Percentiles rank a stretch among this genome's conserved stretches.
Evolutionary conservation across 2,797 vertebrate species (phyloP).

Genomic region (Propithecus deckenii): DNA sequence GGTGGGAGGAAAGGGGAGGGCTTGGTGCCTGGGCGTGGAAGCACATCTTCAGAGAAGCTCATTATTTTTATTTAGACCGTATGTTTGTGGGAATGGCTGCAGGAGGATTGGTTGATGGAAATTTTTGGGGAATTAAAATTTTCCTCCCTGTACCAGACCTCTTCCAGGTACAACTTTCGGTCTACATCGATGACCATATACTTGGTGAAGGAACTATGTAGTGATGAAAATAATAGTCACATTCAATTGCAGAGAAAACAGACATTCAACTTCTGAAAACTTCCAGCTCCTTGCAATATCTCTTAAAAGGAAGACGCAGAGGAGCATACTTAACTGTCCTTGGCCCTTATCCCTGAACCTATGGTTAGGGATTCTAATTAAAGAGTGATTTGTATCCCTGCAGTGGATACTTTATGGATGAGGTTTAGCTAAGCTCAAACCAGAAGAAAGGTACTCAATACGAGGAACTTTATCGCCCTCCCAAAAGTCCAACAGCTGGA

Average conservation of each 20-base stretch:
- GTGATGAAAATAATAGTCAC: background rate
- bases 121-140: background rate
- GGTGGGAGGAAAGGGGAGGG: background rate
- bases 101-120: background rate
- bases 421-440: slow-evolving; percentile 33
- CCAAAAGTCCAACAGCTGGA: slow-evolving; percentile 61
- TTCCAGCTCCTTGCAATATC: background rate
- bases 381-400: slow-evolving; percentile 50
- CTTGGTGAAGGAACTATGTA: background rate
- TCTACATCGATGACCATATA: background rate
- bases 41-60: background rate
- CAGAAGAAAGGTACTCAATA: background rate
- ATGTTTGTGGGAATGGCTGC: background rate
- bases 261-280: background rate
- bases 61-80: background rate
- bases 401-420: background rate
- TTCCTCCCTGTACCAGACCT: background rate
- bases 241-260: slow-evolving; percentile 9
- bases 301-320: background rate
- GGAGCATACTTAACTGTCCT: background rate
- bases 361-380: slow-evolving; percentile 27
- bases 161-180: background rate
- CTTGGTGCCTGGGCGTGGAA: background rate
- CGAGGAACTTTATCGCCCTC: background rate
- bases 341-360: background rate